Evolutionary conservation across 2,797 vertebrate species (phyloP), one percentile per base, ranked within the genome.

Genomic region (Chrysocyon brachyurus): DNA sequence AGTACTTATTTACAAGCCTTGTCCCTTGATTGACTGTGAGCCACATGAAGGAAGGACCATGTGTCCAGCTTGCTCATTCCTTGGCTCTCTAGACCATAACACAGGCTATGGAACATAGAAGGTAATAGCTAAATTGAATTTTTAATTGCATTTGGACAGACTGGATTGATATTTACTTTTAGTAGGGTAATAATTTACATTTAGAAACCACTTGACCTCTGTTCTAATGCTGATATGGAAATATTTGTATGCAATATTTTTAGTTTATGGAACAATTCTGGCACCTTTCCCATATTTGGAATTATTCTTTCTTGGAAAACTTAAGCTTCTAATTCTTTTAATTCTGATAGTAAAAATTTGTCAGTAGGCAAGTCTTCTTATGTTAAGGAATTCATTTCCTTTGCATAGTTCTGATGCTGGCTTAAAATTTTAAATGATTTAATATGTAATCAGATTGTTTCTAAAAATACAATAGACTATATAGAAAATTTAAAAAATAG

Each of bases 371-470:
- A 72, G 4, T 70, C 5, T 40, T 85, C 5, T 46, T 81, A 26
- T 1, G 5, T 73, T 61, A 87, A 92, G 24, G 16, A 96, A 75
- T 77, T 33, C 85, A 94, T 94, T 90, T 95, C 24, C 11, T 89
- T 84, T 81, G 14, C 40, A 70, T 73, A 91, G 17, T 72, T 87
- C 63, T 89, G 31, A 90, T 82, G 24, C 2, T 49, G 63, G 56
- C 15, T 12, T n/a, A 93, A 73, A 75, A n/a, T 78, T 91, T 89
- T 88, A 52, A 97, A 66, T 16, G 61, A 57, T 81, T 84, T 64
- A 84, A 54, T 91, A 19, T 22, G 1, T 31, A 64, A 86, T 36
- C 6, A 59, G 6, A 84, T 59, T 91, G 73, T 31, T 61, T 95
- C 6, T 46, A 87, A 93, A 73, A 82, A 93, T 82, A 12, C 2